Evolutionary conservation across 2,797 vertebrate genomes (phyloP), one percentile per base, ranked within the genome.

Genomic region (Pangasius sanitwongsei): DNA sequence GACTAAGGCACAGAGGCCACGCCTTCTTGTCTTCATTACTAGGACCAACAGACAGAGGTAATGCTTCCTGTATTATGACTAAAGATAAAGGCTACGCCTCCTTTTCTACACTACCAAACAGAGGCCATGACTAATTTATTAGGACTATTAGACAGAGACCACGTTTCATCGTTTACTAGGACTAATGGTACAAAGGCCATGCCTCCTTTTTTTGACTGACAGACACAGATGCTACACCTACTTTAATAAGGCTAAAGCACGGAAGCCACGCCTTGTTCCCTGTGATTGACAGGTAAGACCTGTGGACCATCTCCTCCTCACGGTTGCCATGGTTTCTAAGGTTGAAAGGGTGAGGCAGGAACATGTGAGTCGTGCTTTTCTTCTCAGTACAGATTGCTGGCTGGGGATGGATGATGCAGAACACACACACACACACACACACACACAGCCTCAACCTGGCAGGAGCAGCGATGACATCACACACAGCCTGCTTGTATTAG

Each of bases 361-460:
- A 84, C 61, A 0, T 84, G 63, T 84, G 83, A 84, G 63, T 34
- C 28, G n/a, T 69, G 83, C 63, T 84, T 84, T 69, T 69, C 83
- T 84, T 69, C 83, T 84, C 2, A 2, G 44, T 53, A 69, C 63
- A 84, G 44, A 69, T 48, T 84, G 83, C 83, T 69, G 63, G 63
- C 83, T 13, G 16, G 63, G 44, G 83, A 84, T 84, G 83, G 63
- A 84, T 84, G 63, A 84, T 84, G 63, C 63, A 80, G 86, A 55
- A 82, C 80, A 61, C 57, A 83, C 81, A 83, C 55, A 61, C 78
- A 82, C 57, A 23, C 28, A 83, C 82, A 84, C 12, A 72, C 92
- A 93, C 91, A 85, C 50, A 91, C 92, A 63, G 86, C 95, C 93
- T 94, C 94, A 92, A 94, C 95, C 95, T 93, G 83, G 83, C 63